Evolutionary conservation across 2,888 invertebrate species (phyloP), one percentile per base, ranked within the genome.

Genomic region (Leucozona laternaria): DNA sequence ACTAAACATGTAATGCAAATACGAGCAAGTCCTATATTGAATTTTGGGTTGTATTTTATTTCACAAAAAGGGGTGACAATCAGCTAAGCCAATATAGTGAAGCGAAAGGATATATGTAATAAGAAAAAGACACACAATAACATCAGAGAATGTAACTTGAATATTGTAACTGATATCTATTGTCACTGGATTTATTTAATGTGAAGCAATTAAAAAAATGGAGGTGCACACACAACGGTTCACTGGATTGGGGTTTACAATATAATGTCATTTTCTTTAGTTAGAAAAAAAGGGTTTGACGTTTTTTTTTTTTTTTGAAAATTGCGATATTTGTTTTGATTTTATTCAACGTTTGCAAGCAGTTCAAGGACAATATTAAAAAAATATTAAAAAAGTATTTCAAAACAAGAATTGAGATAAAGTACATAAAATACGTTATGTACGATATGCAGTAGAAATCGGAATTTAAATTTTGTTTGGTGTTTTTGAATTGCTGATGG

Each of bases 111-210:
- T 40, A 50, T 50, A 43, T 6, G 2, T 37, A 11, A 48, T 11
- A 31, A 37, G n/a, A 60, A 71, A 31, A n/a, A 55, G 43, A 40
- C 28, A 31, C 4, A 60, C 60, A 45, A 20, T 20, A 20, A 13
- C 43, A 48, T 60, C 48, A 17, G 20, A 13, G n/a, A 50, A n/a
- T 43, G 60, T 70, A 70, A 70, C 40, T 34, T 55, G 80, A 73
- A 66, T 34, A 66, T 28, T 60, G 76, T 53, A 80, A 80, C 53
- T 60, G 75, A 80, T 70, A 80, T 37, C 34, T 57, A 13, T 40
- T 76, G 66, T 60, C 15, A 53, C 53, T 53, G 28, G 53, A 68
- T 28, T 73, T 25, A n/a, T 60, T 60, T 20, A 55, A 45, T 37
- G 17, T 2, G 17, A 31, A 34, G 31, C 57, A 53, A 40, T 8